A percentile compares a stretch with the other conserved stretches of the same genome.
These are phyloP conservation scores for Cephalopterus ornatus DNA, from an alignment of 2,113 vertebrate species.

Conservation along the genomic window DNA sequence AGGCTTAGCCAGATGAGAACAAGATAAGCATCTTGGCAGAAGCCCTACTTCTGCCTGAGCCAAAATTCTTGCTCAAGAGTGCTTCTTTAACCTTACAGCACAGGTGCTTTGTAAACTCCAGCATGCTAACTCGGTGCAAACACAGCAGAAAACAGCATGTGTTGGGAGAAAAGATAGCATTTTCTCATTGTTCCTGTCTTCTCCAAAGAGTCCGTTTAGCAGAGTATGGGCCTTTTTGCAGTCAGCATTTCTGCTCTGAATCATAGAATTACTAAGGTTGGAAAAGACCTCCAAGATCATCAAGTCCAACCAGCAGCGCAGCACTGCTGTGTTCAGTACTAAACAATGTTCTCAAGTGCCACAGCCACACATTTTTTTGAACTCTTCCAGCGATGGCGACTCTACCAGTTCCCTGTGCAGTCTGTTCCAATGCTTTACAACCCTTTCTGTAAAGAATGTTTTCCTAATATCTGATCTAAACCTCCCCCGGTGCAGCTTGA, in stretches of 20 bases:
- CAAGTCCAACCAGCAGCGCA: not conserved
- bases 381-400: not conserved
- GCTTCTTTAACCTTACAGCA: not conserved
- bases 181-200: not conserved
- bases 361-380: not conserved
- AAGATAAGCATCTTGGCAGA: not conserved
- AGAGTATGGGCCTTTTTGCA: not conserved
- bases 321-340: not conserved
- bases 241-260: not conserved
- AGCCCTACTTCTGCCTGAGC: not conserved
- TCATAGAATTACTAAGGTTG: not conserved
- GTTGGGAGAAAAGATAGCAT: not conserved
- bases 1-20: not conserved
- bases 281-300: not conserved
- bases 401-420: not conserved
- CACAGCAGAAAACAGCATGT: not conserved
- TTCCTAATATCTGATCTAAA: not conserved
- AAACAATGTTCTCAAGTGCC: not conserved
- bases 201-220: not conserved
- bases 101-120: not conserved
- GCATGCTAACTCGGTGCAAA: not conserved
- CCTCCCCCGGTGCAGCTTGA: not conserved
- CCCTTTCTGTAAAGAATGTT: not conserved
- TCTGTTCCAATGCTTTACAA: not conserved
- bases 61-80: not conserved